Evolutionary conservation across 2,888 invertebrate genomes (phyloP).

Genomic region (Alentia gelatinosa): DNA sequence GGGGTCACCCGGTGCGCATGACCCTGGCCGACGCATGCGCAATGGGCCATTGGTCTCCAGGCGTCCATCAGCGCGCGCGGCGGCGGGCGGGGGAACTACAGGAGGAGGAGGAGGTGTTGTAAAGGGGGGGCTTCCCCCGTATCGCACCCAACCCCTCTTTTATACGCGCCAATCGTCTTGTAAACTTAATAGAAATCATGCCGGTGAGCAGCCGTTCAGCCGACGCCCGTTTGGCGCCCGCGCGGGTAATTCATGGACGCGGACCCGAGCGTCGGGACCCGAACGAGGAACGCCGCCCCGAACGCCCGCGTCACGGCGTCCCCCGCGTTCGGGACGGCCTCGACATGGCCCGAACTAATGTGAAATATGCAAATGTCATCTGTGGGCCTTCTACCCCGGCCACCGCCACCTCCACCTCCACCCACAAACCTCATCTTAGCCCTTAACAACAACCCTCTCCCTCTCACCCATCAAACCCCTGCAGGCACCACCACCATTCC

Average conservation of each 20-base stretch:
- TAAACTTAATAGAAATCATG: conserved; percentile 51
- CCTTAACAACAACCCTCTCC: background rate
- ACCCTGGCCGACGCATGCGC: background rate
- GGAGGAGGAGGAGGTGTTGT: background rate
- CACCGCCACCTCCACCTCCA: background rate
- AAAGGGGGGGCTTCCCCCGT: background rate
- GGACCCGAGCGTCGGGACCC: background rate
- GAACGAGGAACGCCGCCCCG: background rate
- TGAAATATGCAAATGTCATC: conserved; percentile 43
- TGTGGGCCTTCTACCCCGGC: background rate
- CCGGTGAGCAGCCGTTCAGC: background rate
- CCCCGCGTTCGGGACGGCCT: background rate
- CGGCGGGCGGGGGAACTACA: background rate
- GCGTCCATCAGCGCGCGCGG: conserved; percentile 33
- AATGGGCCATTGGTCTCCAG: conserved; percentile 24
- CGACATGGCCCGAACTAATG: conserved; percentile 19
- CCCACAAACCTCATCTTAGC: too few species aligned
- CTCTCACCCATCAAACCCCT: background rate
- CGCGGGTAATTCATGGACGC: conserved; percentile 1
- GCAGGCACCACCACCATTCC: too few species aligned
- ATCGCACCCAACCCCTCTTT: background rate
- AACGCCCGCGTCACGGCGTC: background rate
- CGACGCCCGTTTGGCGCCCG: background rate
- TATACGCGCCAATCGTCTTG: conserved; percentile 29
- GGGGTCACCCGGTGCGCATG: conserved; percentile 1